Percentiles rank a stretch among this genome's conserved stretches.
These are phyloP conservation scores for Saimiri boliviensis DNA, from an alignment of 2,113 vertebrate species.

Conservation along the genomic window DNA sequence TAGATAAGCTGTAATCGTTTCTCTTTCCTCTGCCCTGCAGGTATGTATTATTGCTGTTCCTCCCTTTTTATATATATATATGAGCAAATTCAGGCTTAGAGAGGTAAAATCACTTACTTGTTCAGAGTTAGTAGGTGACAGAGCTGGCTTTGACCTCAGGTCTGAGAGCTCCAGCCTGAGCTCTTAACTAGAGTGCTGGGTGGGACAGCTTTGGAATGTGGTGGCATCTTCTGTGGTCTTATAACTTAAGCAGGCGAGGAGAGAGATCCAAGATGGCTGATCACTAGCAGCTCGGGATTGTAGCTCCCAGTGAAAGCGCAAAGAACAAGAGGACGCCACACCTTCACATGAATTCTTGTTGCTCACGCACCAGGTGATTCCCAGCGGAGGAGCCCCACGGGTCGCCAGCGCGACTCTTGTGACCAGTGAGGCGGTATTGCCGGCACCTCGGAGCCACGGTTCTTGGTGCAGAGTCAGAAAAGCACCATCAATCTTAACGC, in stretches of 20 bases:
- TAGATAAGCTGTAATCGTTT: neutral
- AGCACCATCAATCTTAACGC: too few species aligned
- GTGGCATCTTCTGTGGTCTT: neutral
- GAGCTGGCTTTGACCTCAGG: neutral
- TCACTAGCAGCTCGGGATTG: too few species aligned
- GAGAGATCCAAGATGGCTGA: too few species aligned
- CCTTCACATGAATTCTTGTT: too few species aligned
- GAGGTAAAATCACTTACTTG: neutral
- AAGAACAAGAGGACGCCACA: too few species aligned
- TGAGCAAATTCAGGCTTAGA: neutral
- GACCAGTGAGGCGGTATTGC: too few species aligned
- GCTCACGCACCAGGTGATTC: too few species aligned
- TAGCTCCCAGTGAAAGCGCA: too few species aligned
- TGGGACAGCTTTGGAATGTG: neutral
- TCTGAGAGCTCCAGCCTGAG: neutral
- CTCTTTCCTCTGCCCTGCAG: neutral
- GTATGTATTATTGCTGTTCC: neutral
- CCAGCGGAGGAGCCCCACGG: too few species aligned
- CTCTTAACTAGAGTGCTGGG: neutral
- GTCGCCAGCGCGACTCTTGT: too few species aligned
- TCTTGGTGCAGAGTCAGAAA: too few species aligned
- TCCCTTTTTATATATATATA: neutral
- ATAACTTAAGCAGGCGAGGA: neutral
- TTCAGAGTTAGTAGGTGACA: neutral
- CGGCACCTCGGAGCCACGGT: too few species aligned